These are phyloP conservation scores for Eumaeus atala DNA, from an alignment of 1,140 invertebrate species.

Conservation along the genomic window DNA sequence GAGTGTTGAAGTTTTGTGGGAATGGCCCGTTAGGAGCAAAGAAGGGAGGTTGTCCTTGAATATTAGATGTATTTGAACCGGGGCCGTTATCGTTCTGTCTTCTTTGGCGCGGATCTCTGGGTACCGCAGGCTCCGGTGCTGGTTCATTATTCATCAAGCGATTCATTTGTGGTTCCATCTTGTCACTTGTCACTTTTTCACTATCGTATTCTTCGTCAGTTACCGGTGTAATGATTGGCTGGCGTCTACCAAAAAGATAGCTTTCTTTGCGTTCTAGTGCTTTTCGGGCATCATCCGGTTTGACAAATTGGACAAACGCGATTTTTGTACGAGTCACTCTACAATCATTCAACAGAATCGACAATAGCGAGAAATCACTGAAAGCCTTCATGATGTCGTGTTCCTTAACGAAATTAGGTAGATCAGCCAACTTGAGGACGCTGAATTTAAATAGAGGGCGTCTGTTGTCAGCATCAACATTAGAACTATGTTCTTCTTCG, in stretches of 20 bases:
- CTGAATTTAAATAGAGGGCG: slow-evolving; percentile 30
- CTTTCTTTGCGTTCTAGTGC: slow-evolving; percentile 73
- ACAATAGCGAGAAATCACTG: slow-evolving; percentile 80
- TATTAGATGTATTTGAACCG: background rate
- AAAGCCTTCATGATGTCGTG: slow-evolving; percentile 86
- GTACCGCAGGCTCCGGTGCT: slow-evolving; percentile 25
- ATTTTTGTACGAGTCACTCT: slow-evolving; percentile 74
- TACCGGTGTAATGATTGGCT: slow-evolving; percentile 36
- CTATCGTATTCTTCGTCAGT: slow-evolving; percentile 45
- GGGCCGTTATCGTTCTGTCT: slow-evolving; percentile 35
- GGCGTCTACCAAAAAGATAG: slow-evolving; percentile 48
- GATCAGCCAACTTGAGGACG: slow-evolving; percentile 79
- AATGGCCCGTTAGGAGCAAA: slow-evolving; percentile 41
- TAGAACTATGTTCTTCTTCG: slow-evolving; percentile 36
- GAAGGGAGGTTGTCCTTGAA: slow-evolving; percentile 18
- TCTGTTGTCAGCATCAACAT: slow-evolving; percentile 33
- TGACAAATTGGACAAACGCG: slow-evolving; percentile 84
- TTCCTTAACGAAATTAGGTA: slow-evolving; percentile 84
- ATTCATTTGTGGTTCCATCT: slow-evolving; percentile 18
- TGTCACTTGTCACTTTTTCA: slow-evolving; percentile 39
- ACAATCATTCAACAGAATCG: slow-evolving; percentile 79
- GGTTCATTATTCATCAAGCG: slow-evolving; percentile 16
- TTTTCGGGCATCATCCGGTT: slow-evolving; percentile 78
- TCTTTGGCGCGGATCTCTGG: slow-evolving; percentile 53
- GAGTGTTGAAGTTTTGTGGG: slow-evolving; percentile 32